Conservation (phyloP, 2,888 invertebrate genomes). For the Catonia carolina region DNA sequence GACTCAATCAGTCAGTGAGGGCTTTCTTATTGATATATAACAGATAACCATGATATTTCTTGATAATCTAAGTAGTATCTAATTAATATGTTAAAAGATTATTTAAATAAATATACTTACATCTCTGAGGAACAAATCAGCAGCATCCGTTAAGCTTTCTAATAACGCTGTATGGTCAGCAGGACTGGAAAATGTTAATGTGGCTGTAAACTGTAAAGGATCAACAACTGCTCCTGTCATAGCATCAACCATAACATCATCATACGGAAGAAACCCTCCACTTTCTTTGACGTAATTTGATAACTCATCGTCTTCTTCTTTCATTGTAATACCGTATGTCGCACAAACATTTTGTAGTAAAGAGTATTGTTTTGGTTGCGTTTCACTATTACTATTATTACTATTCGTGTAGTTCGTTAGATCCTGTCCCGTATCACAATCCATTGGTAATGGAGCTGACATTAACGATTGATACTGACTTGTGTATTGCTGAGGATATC, state of each 20-base stretch:
- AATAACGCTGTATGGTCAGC: slow-evolving; percentile 62
- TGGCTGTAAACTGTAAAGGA: slow-evolving; percentile 74
- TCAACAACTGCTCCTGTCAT: slow-evolving; percentile 68
- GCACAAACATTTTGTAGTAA: slow-evolving; percentile 68
- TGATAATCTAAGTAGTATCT: too few species aligned
- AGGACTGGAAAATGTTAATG: slow-evolving; percentile 69
- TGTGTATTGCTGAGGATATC: slow-evolving; percentile 50
- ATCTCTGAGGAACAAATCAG: slow-evolving; percentile 64
- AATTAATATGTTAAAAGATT: too few species aligned
- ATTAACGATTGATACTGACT: slow-evolving; percentile 52
- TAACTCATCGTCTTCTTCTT: slow-evolving; percentile 58
- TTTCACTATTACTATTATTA: slow-evolving; percentile 40
- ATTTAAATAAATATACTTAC: slow-evolving; percentile 28
- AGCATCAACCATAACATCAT: slow-evolving; percentile 79
- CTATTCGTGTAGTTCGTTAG: slow-evolving; percentile 39
- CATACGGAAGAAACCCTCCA: slow-evolving; percentile 39
- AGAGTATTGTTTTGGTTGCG: slow-evolving; percentile 63
- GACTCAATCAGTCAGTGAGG: too few species aligned
- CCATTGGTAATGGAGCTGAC: slow-evolving; percentile 63
- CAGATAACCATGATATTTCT: too few species aligned
- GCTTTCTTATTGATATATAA: too few species aligned
- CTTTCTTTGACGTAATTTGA: slow-evolving; percentile 44
- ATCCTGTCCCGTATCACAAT: slow-evolving; percentile 66
- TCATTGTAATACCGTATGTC: slow-evolving; percentile 66
- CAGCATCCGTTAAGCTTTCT: slow-evolving; percentile 71